phyloP scores from a whole-genome alignment of 2,888 invertebrate genomes.

The Clistopyga incitator region DNA sequence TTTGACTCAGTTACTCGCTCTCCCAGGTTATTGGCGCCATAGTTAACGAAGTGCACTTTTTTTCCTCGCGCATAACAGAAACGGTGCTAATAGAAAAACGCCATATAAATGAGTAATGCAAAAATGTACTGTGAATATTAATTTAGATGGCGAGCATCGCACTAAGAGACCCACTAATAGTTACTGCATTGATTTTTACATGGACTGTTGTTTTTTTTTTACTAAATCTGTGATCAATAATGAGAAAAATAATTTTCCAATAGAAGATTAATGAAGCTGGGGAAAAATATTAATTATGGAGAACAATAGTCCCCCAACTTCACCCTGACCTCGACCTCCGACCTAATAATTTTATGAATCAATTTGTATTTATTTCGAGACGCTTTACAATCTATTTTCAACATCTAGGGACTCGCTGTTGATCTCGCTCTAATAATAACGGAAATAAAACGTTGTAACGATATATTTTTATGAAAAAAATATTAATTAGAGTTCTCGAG shows the following conservation, averaged over 20 bases:
- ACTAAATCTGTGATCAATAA: too few species aligned
- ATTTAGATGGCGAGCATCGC: not conserved
- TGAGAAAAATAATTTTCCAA: not conserved
- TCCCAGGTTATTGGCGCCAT: not conserved
- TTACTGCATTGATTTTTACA: not conserved
- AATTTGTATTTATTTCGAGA: not conserved
- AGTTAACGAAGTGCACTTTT: not conserved
- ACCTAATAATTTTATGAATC: not conserved
- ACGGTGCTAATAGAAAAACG: slow-evolving; percentile 13
- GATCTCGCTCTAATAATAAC: not conserved
- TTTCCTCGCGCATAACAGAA: not conserved
- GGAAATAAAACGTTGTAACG: too few species aligned
- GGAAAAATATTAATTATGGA: not conserved
- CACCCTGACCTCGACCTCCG: not conserved
- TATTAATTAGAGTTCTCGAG: too few species aligned
- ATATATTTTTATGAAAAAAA: too few species aligned
- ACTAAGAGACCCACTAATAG: not conserved
- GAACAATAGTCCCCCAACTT: not conserved
- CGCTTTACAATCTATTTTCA: not conserved
- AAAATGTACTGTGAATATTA: not conserved
- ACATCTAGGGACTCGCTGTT: not conserved
- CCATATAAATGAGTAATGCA: not conserved
- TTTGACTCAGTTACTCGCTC: not conserved
- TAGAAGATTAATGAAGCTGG: not conserved
- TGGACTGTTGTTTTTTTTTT: not conserved